Percentiles rank a stretch among this genome's conserved stretches.
phyloP scores from a whole-genome alignment of 2,797 vertebrate genomes.

The Protonibea diacanthus region DNA sequence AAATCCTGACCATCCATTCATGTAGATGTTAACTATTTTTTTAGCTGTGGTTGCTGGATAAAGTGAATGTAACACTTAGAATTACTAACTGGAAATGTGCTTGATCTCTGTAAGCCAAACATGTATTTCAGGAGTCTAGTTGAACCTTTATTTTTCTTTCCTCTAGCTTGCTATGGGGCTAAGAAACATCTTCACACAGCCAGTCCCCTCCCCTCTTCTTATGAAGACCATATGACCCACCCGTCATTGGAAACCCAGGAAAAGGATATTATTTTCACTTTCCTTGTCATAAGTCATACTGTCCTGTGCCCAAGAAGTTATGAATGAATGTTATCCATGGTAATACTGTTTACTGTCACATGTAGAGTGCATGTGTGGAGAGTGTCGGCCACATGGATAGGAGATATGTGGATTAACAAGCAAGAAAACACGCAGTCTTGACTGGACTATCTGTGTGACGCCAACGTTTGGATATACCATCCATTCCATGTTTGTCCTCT shows the following conservation, averaged over 20 bases:
- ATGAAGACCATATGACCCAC: constrained; percentile 38
- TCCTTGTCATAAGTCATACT: constrained; percentile 12
- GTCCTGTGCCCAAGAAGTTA: background rate
- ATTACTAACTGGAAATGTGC: too few species aligned
- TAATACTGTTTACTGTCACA: background rate
- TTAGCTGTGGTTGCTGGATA: too few species aligned
- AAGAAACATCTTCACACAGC: constrained; percentile 53
- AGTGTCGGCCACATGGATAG: background rate
- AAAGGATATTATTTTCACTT: constrained; percentile 60
- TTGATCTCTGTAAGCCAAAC: too few species aligned
- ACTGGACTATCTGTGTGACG: background rate
- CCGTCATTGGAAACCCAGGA: constrained; percentile 20
- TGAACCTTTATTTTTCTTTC: constrained; percentile 14
- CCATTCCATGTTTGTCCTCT: constrained; percentile 31
- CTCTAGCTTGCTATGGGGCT: constrained; percentile 87
- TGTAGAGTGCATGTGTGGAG: background rate
- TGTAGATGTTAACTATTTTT: too few species aligned
- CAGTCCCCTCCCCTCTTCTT: background rate
- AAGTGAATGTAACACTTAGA: too few species aligned
- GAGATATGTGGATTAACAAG: constrained; percentile 16
- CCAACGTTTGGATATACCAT: constrained; percentile 8
- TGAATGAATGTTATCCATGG: background rate
- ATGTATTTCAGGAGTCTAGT: background rate
- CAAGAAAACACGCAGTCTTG: background rate
- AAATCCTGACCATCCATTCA: too few species aligned